Base-by-base conservation (phyloP, 2,888 invertebrate species). In the Masnerella sp. region DNA sequence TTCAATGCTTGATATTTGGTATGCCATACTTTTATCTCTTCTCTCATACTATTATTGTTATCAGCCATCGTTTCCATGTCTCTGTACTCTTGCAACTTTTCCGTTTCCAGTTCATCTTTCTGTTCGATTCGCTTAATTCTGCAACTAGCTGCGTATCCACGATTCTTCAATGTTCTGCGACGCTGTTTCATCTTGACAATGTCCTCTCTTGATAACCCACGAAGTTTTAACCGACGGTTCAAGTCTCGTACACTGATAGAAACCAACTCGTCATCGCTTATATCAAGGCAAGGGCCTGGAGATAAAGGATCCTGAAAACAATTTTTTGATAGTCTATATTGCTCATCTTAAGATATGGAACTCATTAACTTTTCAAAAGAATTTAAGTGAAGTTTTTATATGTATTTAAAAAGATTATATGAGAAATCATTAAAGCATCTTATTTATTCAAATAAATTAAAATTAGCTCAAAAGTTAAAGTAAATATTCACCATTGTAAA, bases 101-200 rank as follows among this genome's bases (percentile, higher is more conserved):
- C 97, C 0, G 94, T 92, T 85, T 97, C 97, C 36, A 98, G 85
- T 73, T 96, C 96, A 83, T 97, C 97, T 81, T 97, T 97, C 84
- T 97, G 97, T 81, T 97, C 96, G 74, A 97, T 95, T 25, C 97
- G 90, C 86, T 98, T 98, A 76, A 97, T 96, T 0, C 98, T 92
- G 82, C 97, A 97, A 81, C 96, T 95, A 0, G 96, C 96, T 0
- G 98, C 99, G 84, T 99, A 99, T 0, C 98, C 98, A 59, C 99
- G 91, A 88, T 99, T 99, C 88, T 99, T 99, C 0, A 99, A 88
- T 0, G 99, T 99, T 12, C 99, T 90, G 20, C 99, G 90, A 5
- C 98, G 90, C 83, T 98, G 98, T 86, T 99, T 99, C 94, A 99
- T 95, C 9, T 95, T 93, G 2, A 95, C 93, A 77, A 97, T 96